phyloP scores from a whole-genome alignment of 2,888 invertebrate genomes.

The Margaritifera margaritifera region DNA sequence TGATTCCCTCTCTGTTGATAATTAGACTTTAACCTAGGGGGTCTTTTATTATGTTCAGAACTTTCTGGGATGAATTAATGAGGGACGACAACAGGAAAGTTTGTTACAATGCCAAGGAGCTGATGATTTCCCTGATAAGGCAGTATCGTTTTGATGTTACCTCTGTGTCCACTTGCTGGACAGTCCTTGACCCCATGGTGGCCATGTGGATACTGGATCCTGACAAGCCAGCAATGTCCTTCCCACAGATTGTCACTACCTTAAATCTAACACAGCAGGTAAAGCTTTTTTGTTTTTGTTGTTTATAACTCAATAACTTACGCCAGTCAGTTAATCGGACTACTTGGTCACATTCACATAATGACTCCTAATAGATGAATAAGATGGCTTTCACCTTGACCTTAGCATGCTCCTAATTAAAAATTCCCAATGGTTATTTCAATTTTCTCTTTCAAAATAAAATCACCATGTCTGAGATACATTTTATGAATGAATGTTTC shows the following conservation, averaged over 20 bases:
- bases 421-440: background rate
- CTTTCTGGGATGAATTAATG: constrained; percentile 34
- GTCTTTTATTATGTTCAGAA: constrained; percentile 18
- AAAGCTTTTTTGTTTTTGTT: background rate
- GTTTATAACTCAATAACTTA: too few relatives aligned
- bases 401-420: background rate
- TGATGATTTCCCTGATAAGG: constrained; percentile 9
- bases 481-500: constrained; percentile 20
- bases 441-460: constrained; percentile 4
- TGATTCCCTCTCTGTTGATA: too few relatives aligned
- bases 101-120: constrained; percentile 38
- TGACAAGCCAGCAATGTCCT: constrained; percentile 51
- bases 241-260: constrained; percentile 39
- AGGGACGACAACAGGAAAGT: constrained; percentile 24
- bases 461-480: constrained; percentile 10
- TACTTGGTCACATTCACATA: too few relatives aligned
- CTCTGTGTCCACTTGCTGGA: constrained; percentile 22
- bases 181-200: constrained; percentile 53
- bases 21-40: too few relatives aligned
- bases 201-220: constrained; percentile 63
- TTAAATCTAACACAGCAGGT: constrained; percentile 34
- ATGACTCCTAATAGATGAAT: too few relatives aligned
- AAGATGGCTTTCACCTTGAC: too few relatives aligned
- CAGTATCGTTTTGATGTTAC: background rate
- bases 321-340: too few relatives aligned